Conservation (phyloP, 2,797 vertebrate species). For the Bufotes viridis region DNA sequence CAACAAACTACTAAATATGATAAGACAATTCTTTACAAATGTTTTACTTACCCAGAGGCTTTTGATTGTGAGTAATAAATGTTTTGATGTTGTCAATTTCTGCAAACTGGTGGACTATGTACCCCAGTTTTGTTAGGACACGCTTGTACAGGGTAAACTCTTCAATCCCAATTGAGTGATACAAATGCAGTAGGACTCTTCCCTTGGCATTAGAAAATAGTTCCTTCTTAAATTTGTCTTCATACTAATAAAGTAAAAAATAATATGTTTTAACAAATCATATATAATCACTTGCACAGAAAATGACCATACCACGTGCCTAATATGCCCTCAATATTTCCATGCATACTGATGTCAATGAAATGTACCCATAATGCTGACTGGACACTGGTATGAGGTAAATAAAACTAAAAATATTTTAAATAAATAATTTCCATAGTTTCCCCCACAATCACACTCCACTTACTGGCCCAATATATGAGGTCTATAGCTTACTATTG, state of each 20-base stretch:
- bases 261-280: slow-evolving; percentile 14
- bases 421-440: too few relatives aligned
- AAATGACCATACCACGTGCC: background rate
- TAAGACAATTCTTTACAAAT: background rate
- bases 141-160: slow-evolving; percentile 80
- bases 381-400: background rate
- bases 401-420: too few relatives aligned
- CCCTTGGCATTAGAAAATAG: slow-evolving; percentile 60
- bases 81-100: background rate
- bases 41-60: slow-evolving; percentile 72
- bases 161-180: slow-evolving; percentile 66
- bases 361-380: background rate
- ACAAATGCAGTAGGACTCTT: slow-evolving; percentile 78
- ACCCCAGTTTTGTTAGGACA: slow-evolving; percentile 79
- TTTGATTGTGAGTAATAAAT: slow-evolving; percentile 14
- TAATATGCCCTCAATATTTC: background rate
- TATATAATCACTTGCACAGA: background rate
- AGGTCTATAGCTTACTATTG: too few relatives aligned
- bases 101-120: slow-evolving; percentile 67
- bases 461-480: too few relatives aligned
- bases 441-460: too few relatives aligned
- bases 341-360: background rate
- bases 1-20: too few relatives aligned
- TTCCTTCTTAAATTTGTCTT: slow-evolving; percentile 65
- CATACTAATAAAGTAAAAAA: slow-evolving; percentile 70